phyloP scores from a whole-genome alignment of 2,113 vertebrate genomes.

The Pleuronectes platessa region DNA sequence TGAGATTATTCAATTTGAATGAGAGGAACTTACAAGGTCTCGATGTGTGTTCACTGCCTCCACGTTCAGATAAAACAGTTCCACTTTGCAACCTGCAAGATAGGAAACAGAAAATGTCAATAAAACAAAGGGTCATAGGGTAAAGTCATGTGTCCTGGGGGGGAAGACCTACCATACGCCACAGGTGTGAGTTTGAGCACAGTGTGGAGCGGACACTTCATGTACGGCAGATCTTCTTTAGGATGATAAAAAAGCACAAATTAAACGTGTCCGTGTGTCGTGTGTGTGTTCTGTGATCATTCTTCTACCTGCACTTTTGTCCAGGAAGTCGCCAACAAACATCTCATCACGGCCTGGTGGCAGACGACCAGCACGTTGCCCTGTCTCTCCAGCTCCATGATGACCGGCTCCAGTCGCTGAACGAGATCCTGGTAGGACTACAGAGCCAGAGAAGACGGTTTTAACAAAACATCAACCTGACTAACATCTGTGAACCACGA shows the following conservation, averaged over 20 bases:
- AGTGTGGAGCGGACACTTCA: slow-evolving; percentile 95
- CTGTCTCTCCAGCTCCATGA: slow-evolving; percentile 97
- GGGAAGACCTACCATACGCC: slow-evolving; percentile 89
- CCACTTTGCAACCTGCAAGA: slow-evolving; percentile 93
- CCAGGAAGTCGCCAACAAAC: no score
- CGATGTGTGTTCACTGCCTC: slow-evolving; percentile 97
- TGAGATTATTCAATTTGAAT: neutral
- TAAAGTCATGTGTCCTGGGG: no score
- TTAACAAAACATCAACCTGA: neutral
- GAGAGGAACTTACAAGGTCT: slow-evolving; percentile 87
- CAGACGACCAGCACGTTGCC: slow-evolving; percentile 94
- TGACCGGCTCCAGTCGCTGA: slow-evolving; percentile 94
- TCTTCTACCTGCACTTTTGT: no score
- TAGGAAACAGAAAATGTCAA: neutral
- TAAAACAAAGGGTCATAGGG: no score
- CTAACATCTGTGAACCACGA: neutral
- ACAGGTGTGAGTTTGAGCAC: slow-evolving; percentile 95
- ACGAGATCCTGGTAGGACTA: slow-evolving; percentile 98
- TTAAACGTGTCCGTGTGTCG: neutral
- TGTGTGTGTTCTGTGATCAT: no score
- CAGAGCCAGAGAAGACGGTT: slow-evolving; percentile 16
- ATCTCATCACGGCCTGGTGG: no score
- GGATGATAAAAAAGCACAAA: neutral
- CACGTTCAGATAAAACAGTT: slow-evolving; percentile 90
- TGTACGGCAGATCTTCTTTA: slow-evolving; percentile 93